These are phyloP conservation scores for Melanotaenia pygmaea DNA, from an alignment of 2,797 vertebrate species.

Conservation along the genomic window DNA sequence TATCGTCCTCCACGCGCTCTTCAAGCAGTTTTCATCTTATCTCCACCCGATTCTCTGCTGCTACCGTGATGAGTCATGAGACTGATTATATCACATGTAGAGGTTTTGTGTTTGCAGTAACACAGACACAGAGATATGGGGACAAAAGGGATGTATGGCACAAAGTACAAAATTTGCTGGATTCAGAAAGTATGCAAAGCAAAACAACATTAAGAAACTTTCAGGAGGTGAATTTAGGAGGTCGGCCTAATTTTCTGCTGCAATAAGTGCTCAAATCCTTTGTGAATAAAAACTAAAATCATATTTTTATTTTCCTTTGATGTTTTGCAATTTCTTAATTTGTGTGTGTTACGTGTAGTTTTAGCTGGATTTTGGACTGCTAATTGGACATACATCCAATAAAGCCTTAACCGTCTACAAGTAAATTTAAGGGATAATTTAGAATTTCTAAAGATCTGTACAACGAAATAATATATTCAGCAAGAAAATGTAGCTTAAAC, in stretches of 20 bases:
- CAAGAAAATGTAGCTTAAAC: too few species aligned
- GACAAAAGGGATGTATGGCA: neutral
- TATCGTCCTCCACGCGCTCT: conserved; percentile 7
- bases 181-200: neutral
- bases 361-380: too few species aligned
- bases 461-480: too few species aligned
- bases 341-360: too few species aligned
- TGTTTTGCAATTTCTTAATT: too few species aligned
- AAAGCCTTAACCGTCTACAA: too few species aligned
- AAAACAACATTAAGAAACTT: neutral
- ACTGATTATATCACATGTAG: conserved; percentile 31
- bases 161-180: neutral
- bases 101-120: conserved; percentile 6
- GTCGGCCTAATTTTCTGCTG: neutral
- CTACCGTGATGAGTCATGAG: conserved; percentile 46
- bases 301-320: too few species aligned
- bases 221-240: neutral
- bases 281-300: too few species aligned
- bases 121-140: neutral
- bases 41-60: conserved; percentile 29
- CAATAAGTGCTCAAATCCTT: too few species aligned
- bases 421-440: too few species aligned
- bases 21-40: conserved; percentile 26
- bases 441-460: too few species aligned
- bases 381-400: too few species aligned